Evolutionary conservation across 2,888 invertebrate genomes (phyloP).

Genomic region (Heptascelio sp.): DNA sequence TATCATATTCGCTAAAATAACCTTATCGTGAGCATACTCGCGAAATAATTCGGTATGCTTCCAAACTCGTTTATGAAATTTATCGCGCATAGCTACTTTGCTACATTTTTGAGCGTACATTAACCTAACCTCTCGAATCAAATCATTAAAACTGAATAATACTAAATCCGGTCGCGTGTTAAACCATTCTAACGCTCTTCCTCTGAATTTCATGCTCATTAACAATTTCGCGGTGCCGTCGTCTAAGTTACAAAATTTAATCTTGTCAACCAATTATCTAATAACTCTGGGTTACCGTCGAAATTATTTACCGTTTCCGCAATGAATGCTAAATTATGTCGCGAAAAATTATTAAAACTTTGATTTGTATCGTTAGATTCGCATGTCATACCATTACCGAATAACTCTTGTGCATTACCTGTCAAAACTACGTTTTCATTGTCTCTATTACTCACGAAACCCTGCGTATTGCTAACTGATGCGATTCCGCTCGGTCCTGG

Average conservation of each 20-base stretch:
- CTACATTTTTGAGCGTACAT: slow-evolving; percentile 9
- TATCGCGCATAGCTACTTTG: background rate
- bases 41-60: background rate
- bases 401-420: too few species aligned
- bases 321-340: too few species aligned
- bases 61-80: slow-evolving; percentile 2
- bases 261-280: too few species aligned
- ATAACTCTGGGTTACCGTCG: too few species aligned
- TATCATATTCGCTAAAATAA: slow-evolving; percentile 1
- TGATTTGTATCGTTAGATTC: too few species aligned
- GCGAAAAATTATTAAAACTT: too few species aligned
- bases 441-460: too few species aligned
- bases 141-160: background rate
- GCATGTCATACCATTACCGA: too few species aligned
- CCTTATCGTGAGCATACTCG: background rate
- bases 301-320: too few species aligned
- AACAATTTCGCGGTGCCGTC: background rate
- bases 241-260: background rate
- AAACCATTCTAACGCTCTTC: slow-evolving; percentile 2
- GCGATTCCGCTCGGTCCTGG: too few species aligned
- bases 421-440: too few species aligned
- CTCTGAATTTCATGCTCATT: slow-evolving; percentile 13
- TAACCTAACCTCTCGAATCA: background rate
- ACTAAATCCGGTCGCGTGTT: slow-evolving; percentile 7
- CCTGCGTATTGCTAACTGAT: too few species aligned